Conservation (phyloP, 2,888 invertebrate species). For the Pseudococcus viburni region DNA sequence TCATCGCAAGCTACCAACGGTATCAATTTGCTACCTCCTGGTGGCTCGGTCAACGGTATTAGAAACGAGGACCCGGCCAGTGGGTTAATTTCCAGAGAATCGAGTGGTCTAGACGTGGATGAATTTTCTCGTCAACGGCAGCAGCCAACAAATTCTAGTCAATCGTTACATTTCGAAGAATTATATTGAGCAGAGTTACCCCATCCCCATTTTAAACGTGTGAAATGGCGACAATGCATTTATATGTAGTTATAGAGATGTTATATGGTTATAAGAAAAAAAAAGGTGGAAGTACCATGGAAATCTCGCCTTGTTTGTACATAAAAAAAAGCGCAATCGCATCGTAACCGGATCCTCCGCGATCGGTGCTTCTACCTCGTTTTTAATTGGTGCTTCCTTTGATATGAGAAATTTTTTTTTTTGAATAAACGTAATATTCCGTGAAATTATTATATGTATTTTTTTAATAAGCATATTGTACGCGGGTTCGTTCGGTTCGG, state of each 20-base stretch:
- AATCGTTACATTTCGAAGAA: conserved; percentile 61
- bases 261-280: neutral
- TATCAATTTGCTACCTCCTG: conserved; percentile 48
- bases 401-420: conserved; percentile 32
- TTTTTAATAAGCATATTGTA: conserved; percentile 58
- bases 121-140: conserved; percentile 44
- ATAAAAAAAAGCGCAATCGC: neutral
- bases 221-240: conserved; percentile 26
- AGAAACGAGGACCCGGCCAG: neutral
- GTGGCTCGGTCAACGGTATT: neutral
- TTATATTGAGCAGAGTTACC: conserved; percentile 51
- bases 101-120: neutral
- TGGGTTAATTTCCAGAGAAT: conserved; percentile 20
- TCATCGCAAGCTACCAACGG: conserved; percentile 71
- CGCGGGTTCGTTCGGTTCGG: conserved; percentile 1
- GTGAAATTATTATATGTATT: conserved; percentile 16
- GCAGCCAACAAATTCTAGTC: conserved; percentile 35
- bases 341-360: conserved; percentile 36
- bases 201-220: neutral
- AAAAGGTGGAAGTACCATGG: conserved; percentile 30
- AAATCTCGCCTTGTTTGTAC: conserved; percentile 29
- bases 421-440: conserved; percentile 49
- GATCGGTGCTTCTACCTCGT: conserved; percentile 43
- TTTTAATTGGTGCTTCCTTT: conserved; percentile 58
- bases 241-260: neutral